A percentile compares a stretch with the other conserved stretches of the same genome.
Evolutionary conservation across 2,888 invertebrate genomes (phyloP).

Genomic region (Drosophila helvetica): DNA sequence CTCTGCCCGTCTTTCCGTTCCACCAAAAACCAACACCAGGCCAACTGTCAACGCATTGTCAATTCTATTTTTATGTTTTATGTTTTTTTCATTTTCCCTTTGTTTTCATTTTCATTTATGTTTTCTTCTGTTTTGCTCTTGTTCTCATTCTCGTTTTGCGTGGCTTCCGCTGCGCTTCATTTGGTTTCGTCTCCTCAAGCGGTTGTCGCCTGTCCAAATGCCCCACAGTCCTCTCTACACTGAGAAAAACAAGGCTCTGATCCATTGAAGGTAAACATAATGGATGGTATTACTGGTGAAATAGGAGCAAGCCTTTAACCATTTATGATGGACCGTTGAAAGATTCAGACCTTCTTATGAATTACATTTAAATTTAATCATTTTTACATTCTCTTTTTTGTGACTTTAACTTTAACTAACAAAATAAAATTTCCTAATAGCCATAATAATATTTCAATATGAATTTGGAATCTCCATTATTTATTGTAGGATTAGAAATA

Average conservation of each 20-base stretch:
- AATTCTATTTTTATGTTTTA: constrained; percentile 80
- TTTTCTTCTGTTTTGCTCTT: constrained; percentile 35
- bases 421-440: no score
- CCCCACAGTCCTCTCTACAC: constrained; percentile 22
- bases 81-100: constrained; percentile 55
- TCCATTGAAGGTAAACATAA: neutral
- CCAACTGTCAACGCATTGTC: constrained; percentile 77
- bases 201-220: constrained; percentile 16
- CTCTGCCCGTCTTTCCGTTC: constrained; percentile 9
- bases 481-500: no score
- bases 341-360: neutral
- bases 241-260: neutral
- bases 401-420: no score
- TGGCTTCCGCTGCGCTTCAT: constrained; percentile 60
- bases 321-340: neutral
- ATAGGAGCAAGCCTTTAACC: neutral
- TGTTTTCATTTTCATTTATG: constrained; percentile 57
- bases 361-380: neutral
- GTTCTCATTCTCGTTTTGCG: constrained; percentile 56
- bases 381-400: no score
- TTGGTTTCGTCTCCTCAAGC: constrained; percentile 32
- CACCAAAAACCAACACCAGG: constrained; percentile 10
- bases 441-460: no score
- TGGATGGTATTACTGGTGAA: no score
- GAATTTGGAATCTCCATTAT: no score